A percentile compares a stretch with the other conserved stretches of the same genome.
These are phyloP conservation scores for Brassicogethes aeneus DNA, from an alignment of 2,888 invertebrate genomes.

Conservation along the genomic window DNA sequence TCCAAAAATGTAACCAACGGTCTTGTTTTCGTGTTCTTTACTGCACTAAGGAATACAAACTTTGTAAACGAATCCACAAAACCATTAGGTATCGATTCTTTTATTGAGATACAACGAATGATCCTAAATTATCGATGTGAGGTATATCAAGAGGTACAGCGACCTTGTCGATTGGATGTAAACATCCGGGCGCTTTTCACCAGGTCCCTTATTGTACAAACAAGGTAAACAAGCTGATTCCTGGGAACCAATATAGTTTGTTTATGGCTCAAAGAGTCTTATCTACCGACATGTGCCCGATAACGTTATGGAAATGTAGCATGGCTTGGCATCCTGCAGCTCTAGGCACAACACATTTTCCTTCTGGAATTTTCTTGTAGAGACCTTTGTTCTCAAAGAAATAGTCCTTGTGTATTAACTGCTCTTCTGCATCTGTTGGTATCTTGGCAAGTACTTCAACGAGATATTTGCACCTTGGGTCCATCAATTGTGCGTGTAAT, in stretches of 20 bases:
- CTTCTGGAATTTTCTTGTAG: constrained; percentile 13
- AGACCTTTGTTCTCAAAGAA: constrained; percentile 12
- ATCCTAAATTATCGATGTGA: constrained; percentile 20
- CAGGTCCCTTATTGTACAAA: constrained; percentile 21
- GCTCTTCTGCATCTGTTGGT: too few species aligned
- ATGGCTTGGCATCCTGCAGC: constrained; percentile 20
- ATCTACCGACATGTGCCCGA: constrained; percentile 31
- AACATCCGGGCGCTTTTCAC: constrained; percentile 13
- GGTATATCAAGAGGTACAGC: constrained; percentile 16
- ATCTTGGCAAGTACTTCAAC: constrained; percentile 9
- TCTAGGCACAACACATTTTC: constrained; percentile 26
- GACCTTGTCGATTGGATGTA: constrained; percentile 18
- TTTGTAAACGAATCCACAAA: constrained; percentile 10
- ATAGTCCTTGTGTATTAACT: too few species aligned
- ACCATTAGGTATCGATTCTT: constrained; percentile 9
- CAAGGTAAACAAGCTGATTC: constrained; percentile 23
- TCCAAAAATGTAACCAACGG: too few species aligned
- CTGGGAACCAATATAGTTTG: constrained; percentile 20
- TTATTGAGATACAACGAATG: constrained; percentile 12
- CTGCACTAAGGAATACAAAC: too few species aligned
- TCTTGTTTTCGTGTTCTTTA: too few species aligned
- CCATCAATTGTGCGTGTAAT: constrained; percentile 18
- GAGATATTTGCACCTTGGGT: too few species aligned
- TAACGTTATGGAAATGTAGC: constrained; percentile 30
- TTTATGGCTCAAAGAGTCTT: constrained; percentile 26